phyloP scores from a whole-genome alignment of 2,888 invertebrate species.

The Zootermopsis nevadensis region DNA sequence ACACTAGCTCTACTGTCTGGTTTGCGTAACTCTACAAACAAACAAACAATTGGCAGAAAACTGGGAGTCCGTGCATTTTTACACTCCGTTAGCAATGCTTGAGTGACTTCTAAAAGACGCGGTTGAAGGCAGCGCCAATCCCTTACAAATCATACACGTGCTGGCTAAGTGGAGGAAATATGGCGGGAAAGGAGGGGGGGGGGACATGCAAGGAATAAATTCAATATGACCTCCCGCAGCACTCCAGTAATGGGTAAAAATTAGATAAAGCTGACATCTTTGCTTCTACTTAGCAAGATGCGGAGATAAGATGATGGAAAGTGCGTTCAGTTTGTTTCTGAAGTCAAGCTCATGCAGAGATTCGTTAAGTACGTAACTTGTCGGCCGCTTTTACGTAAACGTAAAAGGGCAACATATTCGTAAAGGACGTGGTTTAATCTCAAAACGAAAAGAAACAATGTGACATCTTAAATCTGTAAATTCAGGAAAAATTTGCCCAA shows the following conservation, averaged over 20 bases:
- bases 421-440: too few relatives aligned
- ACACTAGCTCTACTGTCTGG: background rate
- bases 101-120: conserved; percentile 15
- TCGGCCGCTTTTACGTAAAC: too few relatives aligned
- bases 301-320: background rate
- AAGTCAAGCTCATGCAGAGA: too few relatives aligned
- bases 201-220: conserved; percentile 11
- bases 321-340: background rate
- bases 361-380: too few relatives aligned
- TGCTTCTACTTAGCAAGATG: background rate
- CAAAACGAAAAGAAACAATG: too few relatives aligned
- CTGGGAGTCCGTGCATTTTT: background rate
- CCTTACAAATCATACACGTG: conserved; percentile 9
- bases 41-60: background rate
- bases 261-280: conserved; percentile 10
- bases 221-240: background rate
- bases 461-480: too few relatives aligned
- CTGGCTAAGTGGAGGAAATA: background rate
- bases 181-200: background rate
- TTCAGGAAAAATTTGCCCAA: too few relatives aligned
- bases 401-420: too few relatives aligned
- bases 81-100: conserved; percentile 2
- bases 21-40: background rate
- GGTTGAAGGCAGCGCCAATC: background rate
- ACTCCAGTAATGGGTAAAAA: conserved; percentile 6